phyloP scores from a whole-genome alignment of 2,113 vertebrate genomes.

The Labrus mixtus region DNA sequence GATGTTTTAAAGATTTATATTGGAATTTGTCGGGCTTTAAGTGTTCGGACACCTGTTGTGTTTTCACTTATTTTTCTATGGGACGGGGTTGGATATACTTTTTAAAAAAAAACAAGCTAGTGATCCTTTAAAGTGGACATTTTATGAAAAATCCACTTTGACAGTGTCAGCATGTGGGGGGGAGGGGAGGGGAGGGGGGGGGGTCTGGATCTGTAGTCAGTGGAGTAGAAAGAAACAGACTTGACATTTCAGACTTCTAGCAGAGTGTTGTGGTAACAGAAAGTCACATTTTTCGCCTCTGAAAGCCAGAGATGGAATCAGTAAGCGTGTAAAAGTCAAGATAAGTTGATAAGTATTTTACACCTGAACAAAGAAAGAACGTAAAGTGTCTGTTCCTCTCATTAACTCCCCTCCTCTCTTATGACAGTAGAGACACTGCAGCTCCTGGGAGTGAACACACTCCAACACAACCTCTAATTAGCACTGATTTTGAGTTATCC shows the following conservation, averaged over 20 bases:
- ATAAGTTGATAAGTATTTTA: not conserved
- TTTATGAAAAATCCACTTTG: no score
- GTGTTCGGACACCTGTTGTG: no score
- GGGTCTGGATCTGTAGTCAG: constrained; percentile 26
- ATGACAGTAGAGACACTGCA: not conserved
- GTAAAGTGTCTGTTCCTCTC: not conserved
- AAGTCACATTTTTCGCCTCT: constrained; percentile 26
- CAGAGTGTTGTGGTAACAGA: constrained; percentile 18
- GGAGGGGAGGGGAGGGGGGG: no score
- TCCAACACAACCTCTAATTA: constrained; percentile 38
- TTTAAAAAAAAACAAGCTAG: no score
- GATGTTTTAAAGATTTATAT: no score
- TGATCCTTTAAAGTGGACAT: no score
- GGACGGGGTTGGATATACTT: no score
- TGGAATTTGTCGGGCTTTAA: no score
- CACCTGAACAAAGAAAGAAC: not conserved
- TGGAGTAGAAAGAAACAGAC: constrained; percentile 32
- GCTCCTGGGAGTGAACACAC: not conserved
- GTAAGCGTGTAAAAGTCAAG: no score
- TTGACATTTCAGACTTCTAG: constrained; percentile 22
- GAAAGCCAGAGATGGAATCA: not conserved
- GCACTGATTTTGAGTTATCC: not conserved
- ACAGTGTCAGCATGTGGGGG: no score
- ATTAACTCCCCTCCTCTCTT: constrained; percentile 24
- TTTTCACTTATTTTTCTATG: no score